Base-by-base conservation (phyloP, 2,888 invertebrate species). In the Ormyrus pomaceus region DNA sequence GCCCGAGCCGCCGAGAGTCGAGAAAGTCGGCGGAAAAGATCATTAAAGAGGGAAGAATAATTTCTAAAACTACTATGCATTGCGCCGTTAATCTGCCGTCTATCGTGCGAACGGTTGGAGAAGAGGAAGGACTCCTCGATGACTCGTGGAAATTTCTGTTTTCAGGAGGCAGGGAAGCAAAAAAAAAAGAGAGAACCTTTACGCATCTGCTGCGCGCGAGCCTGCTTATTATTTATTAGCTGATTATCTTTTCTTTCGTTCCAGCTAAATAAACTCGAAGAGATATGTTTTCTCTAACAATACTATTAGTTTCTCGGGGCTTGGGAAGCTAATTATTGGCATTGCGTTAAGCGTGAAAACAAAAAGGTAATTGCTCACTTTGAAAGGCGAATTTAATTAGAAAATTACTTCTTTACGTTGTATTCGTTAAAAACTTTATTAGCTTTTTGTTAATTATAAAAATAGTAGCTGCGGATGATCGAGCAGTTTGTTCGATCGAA, bases 61-160 rank as follows among this genome's bases (percentile, higher is more conserved):
- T 74, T 79, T 73, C 74, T 79, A 80, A 79, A 82, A 80, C 72
- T 80, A 80, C 50, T 69, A 59, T 69, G 76, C 58, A 79, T 75
- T 84, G 81, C 82, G 64, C 56, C 79, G 74, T 78, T 82, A 84
- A 80, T 83, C 82, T 77, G 76, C 80, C 34, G 77, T 80, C 66
- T 82, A 83, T 81, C 76, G 80, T 81, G 79, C 68, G 81, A 83
- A 80, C 84, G 84, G 82, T 84, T 85, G 85, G 84, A 87, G 85
- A 86, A 87, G 84, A 87, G 84, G 72, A 79, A 72, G 84, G 84
- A 85, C 81, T 84, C 82, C 70, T 48, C 55, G 71, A 81, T 81
- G 82, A 82, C 81, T 81, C 64, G 75, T 72, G 56, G 59, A 77
- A 81, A 74, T 77, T 73, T 48, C 8, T 66, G 61, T 48, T 68